phyloP scores from a whole-genome alignment of 2,113 vertebrate genomes.

The Pituophis catenifer region DNA sequence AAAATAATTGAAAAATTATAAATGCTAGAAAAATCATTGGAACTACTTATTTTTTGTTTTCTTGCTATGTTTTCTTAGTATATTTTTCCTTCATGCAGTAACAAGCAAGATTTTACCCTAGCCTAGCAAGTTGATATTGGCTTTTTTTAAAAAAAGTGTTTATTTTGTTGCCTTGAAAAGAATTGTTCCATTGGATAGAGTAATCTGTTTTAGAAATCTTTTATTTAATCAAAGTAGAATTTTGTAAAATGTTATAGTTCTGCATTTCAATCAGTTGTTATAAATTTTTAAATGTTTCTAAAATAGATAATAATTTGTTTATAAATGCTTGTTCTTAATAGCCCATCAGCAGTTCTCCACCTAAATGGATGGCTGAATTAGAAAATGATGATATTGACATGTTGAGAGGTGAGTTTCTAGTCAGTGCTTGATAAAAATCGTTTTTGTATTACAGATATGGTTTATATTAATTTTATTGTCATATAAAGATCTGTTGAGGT shows the following conservation, averaged over 20 bases:
- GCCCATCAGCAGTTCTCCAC: slow-evolving; percentile 93
- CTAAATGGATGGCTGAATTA: slow-evolving; percentile 98
- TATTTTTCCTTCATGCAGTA: neutral
- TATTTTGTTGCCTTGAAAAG: neutral
- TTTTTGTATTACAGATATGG: neutral
- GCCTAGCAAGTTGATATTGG: neutral
- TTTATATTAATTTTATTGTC: neutral
- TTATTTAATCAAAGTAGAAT: neutral
- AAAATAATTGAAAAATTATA: neutral
- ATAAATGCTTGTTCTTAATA: slow-evolving; percentile 57
- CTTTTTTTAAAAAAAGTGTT: neutral
- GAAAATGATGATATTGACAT: slow-evolving; percentile 97
- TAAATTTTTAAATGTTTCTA: neutral
- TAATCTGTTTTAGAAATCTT: neutral
- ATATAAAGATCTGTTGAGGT: neutral
- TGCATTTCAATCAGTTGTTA: neutral
- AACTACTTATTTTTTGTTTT: neutral
- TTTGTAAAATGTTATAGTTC: neutral
- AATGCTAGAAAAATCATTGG: neutral
- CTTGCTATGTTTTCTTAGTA: neutral
- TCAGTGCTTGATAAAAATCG: neutral
- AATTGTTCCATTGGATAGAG: neutral
- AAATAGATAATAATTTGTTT: neutral
- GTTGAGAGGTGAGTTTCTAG: slow-evolving; percentile 84
- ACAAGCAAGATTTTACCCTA: neutral